Evolutionary conservation across 2,113 vertebrate species (phyloP), one percentile per base, ranked within the genome.

Genomic region (Macrotis lagotis): DNA sequence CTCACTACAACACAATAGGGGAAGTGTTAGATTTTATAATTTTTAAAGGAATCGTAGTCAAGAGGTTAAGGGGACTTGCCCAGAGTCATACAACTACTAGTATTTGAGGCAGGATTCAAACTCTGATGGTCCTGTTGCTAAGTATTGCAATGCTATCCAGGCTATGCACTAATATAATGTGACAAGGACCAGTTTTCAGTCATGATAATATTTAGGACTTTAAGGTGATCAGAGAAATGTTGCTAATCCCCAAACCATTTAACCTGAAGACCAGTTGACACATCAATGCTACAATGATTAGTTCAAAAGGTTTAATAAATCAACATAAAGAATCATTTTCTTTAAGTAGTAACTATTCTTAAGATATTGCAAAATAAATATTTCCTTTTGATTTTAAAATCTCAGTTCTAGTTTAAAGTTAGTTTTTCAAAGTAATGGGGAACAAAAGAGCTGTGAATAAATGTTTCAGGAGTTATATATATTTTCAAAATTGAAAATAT

Each of bases 401-500:
- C 44, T 91, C 24, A 53, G 25, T 52, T 53, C 10, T 48, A 26
- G n/a, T 91, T 91, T 48, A 47, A 14, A n/a, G 50, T 91, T 48
- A 5, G 25, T 28, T n/a, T 91, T 91, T 47, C 51, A 44, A 91
- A 91, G 48, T 49, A 50, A 31, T 50, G 89, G 25, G 5, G 14
- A 90, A 31, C 88, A 89, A 26, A 49, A 25, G 88, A 25, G 0
- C 49, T 49, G 89, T 49, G 89, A 96, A 97, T 95, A 97, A 98
- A 97, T 51, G 0, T 93, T 94, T 47, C 90, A 95, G 95, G 94
- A 90, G 83, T 96, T 37, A 53, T 98, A 91, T 93, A 98, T 97
- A 92, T 91, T 94, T 83, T 98, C 97, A 92, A 97, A 97, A 92
- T 97, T 0, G 48, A 97, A 96, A 97, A 98, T 98, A 97, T 98